These are phyloP conservation scores for Polymixis lichenea DNA, from an alignment of 2,888 invertebrate species.

Conservation along the genomic window DNA sequence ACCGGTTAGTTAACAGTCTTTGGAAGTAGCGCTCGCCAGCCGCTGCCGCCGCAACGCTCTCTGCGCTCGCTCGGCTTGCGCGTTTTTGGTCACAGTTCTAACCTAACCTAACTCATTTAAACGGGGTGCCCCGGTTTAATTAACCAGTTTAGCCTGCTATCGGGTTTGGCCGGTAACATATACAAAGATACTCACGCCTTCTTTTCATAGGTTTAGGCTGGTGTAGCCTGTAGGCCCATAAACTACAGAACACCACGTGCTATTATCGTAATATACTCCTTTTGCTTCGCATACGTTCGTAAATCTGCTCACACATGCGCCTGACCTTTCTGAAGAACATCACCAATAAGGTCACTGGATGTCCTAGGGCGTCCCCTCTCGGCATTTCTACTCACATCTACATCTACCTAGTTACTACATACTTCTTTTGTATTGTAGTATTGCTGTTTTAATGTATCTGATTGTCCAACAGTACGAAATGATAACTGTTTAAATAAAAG, in stretches of 20 bases:
- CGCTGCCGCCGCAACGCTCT: no score
- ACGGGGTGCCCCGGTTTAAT: no score
- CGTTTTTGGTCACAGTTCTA: no score
- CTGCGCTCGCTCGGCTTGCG: no score
- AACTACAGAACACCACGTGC: no score
- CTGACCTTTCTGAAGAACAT: neutral
- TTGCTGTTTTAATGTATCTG: neutral
- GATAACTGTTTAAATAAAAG: neutral
- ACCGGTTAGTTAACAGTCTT: no score
- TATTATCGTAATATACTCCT: neutral
- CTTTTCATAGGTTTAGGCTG: neutral
- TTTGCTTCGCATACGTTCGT: neutral
- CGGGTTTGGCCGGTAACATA: no score
- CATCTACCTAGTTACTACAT: neutral
- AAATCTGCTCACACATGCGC: neutral
- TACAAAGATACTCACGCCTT: no score
- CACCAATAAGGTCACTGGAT: neutral
- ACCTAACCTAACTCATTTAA: no score
- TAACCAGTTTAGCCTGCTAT: no score
- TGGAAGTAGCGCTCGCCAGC: no score
- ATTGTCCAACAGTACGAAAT: neutral
- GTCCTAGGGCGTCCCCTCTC: neutral
- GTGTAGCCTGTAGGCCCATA: no score
- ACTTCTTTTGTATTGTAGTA: neutral
- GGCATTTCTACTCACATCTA: neutral